Base-by-base conservation (phyloP, 2,888 invertebrate genomes). In the Ceratothoa steindachneri region DNA sequence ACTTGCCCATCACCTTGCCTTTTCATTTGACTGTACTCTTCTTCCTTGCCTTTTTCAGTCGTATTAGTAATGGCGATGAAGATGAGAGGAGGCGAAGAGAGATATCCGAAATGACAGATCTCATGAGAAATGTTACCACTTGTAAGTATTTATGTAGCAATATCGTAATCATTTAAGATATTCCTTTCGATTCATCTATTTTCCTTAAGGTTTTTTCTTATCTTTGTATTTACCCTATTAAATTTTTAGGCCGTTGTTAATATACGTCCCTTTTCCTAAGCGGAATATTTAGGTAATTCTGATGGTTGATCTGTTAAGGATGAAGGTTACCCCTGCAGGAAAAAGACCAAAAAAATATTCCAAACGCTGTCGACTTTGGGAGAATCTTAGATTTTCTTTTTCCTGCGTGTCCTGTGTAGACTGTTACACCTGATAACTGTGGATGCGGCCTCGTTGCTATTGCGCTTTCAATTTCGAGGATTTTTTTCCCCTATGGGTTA, bases 51-150 rank as follows among this genome's bases (percentile, higher is more conserved):
- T 41, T 41, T 51, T 68, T 28, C 27, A 52, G 55, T 67, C 72
- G 75, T 22, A 69, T 76, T 9, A 72, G 72, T 29, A 79, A 77
- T 66, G 72, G 72, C n/a, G 77, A 73, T 30, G 78, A 78, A 29
- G 78, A 78, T 12, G 78, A 78, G 70, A 83, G 84, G 74, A 88
- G 83, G 82, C 73, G 83, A 82, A 75, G 84, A 82, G 89, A 88
- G 83, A 87, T 90, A 83, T 87, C 89, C 75, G 88, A 88, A 83
- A 88, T 89, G 82, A 89, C 88, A 82, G 91, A 89, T 83, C 88
- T 88, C 72, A 87, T 89, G 87, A 89, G 89, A 83, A 88, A 88
- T 83, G 85, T 88, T 81, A 84, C 87, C 82, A 87, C 88, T 81
- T 88, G 88, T 88, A 84, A 86, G 87, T 84, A 72, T 30, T 55